phyloP scores from a whole-genome alignment of 2,888 invertebrate genomes.

The Kryphioiulus occultus region DNA sequence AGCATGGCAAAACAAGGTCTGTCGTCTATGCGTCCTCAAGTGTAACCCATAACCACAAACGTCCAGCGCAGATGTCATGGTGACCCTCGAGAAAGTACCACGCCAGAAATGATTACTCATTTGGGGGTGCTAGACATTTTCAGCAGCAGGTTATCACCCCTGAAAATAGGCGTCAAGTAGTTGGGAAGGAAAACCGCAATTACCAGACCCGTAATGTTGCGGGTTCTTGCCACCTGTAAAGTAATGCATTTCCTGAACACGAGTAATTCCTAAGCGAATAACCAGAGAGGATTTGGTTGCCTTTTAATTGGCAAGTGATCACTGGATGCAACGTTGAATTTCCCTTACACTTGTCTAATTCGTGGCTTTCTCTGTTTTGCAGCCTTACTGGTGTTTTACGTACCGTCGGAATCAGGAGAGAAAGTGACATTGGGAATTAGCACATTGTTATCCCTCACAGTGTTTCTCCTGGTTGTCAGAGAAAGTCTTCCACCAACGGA shows the following conservation, averaged over 20 bases:
- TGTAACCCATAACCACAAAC: neutral
- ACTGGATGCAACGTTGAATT: neutral
- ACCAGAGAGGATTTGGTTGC: neutral
- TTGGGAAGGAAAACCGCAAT: neutral
- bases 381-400: slow-evolving; percentile 86
- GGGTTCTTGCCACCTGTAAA: neutral
- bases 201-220: neutral
- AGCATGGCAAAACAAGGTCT: neutral
- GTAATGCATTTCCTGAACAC: neutral
- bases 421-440: slow-evolving; percentile 87
- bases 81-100: neutral
- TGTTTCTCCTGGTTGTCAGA: slow-evolving; percentile 85
- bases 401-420: slow-evolving; percentile 86
- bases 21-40: too few species aligned
- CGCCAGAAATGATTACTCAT: neutral
- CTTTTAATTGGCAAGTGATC: neutral
- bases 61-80: neutral
- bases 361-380: slow-evolving; percentile 57
- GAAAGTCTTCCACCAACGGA: slow-evolving; percentile 86
- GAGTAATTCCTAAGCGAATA: neutral
- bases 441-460: slow-evolving; percentile 86
- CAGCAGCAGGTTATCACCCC: neutral
- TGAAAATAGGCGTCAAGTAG: neutral
- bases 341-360: neutral
- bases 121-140: neutral